These are phyloP conservation scores for Trichechus manatus DNA, from an alignment of 2,113 vertebrate species.

Conservation along the genomic window DNA sequence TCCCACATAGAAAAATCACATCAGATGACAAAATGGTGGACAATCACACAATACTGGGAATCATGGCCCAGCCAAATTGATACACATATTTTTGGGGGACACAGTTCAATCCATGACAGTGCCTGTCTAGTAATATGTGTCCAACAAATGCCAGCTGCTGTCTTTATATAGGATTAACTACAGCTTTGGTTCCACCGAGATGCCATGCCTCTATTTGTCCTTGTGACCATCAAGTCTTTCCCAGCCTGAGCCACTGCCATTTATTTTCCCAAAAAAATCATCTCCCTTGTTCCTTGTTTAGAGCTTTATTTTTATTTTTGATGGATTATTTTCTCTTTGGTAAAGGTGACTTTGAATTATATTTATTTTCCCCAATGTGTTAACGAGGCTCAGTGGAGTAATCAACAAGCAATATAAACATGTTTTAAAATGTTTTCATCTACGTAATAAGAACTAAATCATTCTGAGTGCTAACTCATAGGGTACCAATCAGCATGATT, in stretches of 20 bases:
- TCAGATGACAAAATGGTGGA: no score
- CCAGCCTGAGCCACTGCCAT: neutral
- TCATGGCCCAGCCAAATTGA: no score
- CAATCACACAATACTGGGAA: no score
- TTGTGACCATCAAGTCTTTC: neutral
- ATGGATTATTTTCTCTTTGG: constrained; percentile 63
- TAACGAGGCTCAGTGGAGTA: constrained; percentile 53
- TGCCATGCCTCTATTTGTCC: neutral
- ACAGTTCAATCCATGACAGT: no score
- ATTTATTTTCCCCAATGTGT: constrained; percentile 55
- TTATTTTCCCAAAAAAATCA: neutral
- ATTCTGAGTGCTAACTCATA: constrained; percentile 56
- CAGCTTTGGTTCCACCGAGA: neutral
- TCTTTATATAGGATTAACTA: neutral
- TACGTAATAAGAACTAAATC: constrained; percentile 69
- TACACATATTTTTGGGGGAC: no score
- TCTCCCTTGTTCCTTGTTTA: neutral
- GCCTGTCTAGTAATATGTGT: neutral
- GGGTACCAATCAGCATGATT: constrained; percentile 1
- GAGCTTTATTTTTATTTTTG: constrained; percentile 48
- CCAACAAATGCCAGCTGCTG: neutral
- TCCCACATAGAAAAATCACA: no score
- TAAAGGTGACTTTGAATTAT: constrained; percentile 69
- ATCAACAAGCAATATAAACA: constrained; percentile 70
- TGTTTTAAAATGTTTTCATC: constrained; percentile 67